phyloP scores from a whole-genome alignment of 2,113 vertebrate species.

The Sinocyclocheilus anshuiensis region DNA sequence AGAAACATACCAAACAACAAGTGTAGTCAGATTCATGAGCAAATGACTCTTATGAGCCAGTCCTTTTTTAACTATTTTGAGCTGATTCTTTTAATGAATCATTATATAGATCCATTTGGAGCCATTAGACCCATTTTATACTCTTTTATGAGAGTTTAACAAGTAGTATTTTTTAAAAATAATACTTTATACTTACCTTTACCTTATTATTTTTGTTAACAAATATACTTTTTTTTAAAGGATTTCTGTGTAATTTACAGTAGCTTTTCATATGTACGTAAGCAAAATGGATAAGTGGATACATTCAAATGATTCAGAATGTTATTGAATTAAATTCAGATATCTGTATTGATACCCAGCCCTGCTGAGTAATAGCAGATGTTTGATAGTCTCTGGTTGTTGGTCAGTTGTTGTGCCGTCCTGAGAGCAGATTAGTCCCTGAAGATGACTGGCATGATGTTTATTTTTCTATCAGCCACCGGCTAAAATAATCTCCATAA shows the following conservation, averaged over 20 bases:
- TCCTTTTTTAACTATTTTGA: neutral
- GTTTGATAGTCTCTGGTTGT: constrained; percentile 63
- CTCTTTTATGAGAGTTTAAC: neutral
- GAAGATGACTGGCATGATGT: constrained; percentile 48
- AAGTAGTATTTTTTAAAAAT: no score
- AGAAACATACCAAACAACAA: neutral
- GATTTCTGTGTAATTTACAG: neutral
- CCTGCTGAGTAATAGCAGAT: neutral
- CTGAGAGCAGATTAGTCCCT: neutral
- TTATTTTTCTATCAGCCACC: constrained; percentile 53
- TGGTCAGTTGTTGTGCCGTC: neutral
- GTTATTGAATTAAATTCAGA: neutral
- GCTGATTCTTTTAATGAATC: neutral
- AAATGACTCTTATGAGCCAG: neutral
- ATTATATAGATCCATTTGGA: neutral
- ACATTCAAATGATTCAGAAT: no score
- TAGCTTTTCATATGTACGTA: neutral
- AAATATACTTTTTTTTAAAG: no score
- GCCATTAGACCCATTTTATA: no score
- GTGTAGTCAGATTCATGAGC: neutral
- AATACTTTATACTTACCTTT: no score
- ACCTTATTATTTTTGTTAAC: no score
- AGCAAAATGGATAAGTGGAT: neutral
- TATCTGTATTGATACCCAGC: neutral
- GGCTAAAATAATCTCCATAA: constrained; percentile 8